Percentiles rank a stretch among this genome's conserved stretches.
These are phyloP conservation scores for Miniopterus natalensis DNA, from an alignment of 2,113 vertebrate species.

Conservation along the genomic window DNA sequence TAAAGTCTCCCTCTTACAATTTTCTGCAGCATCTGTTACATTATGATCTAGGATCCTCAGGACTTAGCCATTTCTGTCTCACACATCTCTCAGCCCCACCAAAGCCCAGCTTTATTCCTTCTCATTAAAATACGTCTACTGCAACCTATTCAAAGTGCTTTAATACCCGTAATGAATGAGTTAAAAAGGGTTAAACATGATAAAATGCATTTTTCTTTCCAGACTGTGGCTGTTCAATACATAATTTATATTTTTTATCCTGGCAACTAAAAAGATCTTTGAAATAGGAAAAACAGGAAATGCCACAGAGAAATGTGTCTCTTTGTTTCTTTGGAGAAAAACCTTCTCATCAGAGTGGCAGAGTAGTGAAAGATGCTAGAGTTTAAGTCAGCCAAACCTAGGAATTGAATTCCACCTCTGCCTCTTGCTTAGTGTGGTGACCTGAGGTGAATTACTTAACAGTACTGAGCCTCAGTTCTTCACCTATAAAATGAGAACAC, in stretches of 20 bases:
- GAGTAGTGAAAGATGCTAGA: conserved; percentile 57
- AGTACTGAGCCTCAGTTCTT: not conserved
- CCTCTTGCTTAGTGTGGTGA: conserved; percentile 10
- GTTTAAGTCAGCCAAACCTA: conserved; percentile 58
- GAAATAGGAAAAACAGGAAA: conserved; percentile 82
- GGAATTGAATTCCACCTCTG: conserved; percentile 35
- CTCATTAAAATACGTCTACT: not conserved
- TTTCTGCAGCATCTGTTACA: not conserved
- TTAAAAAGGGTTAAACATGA: conserved; percentile 72
- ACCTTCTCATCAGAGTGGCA: conserved; percentile 22
- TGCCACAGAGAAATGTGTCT: conserved; percentile 79
- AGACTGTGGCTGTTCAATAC: conserved; percentile 65
- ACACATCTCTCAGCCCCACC: not conserved
- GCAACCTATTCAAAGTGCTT: not conserved
- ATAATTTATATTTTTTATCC: conserved; percentile 78
- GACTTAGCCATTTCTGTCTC: not conserved
- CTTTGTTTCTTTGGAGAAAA: conserved; percentile 79
- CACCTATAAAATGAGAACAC: conserved; percentile 44
- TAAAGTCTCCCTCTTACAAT: not conserved
- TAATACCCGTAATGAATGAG: conserved; percentile 60
- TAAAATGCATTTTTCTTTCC: conserved; percentile 72
- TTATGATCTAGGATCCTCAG: not conserved
- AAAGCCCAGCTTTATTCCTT: not conserved
- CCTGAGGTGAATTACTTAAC: conserved; percentile 44
- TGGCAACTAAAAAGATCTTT: conserved; percentile 80